Conservation (phyloP, 35 echinoderm and acorn worm species). For the Strongylocentrotus purpuratus region DNA sequence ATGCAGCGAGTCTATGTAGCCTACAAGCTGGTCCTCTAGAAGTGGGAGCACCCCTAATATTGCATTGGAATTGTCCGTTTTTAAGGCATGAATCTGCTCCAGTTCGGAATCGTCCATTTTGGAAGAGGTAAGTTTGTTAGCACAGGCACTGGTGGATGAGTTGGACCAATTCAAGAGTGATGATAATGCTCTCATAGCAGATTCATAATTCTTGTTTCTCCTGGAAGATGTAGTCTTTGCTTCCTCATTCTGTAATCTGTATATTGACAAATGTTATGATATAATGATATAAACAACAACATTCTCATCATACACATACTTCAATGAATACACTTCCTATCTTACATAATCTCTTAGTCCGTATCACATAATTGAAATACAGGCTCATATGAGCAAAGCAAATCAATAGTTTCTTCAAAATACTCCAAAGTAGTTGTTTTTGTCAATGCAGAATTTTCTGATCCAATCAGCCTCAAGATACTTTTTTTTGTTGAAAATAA, state of each 20-base stretch:
- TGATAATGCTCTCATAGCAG: conserved; percentile 59
- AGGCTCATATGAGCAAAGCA: too few species aligned
- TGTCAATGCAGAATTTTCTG: too few species aligned
- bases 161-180: conserved; percentile 49
- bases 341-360: too few species aligned
- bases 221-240: background rate
- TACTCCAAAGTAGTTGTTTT: too few species aligned
- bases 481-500: too few species aligned
- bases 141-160: background rate
- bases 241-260: background rate
- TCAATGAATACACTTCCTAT: background rate
- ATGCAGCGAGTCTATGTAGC: conserved; percentile 53
- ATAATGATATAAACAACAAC: background rate
- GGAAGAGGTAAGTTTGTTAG: conserved; percentile 34
- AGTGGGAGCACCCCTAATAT: conserved; percentile 56
- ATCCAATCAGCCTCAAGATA: too few species aligned
- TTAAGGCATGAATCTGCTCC: background rate
- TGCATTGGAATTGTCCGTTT: conserved; percentile 16
- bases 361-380: too few species aligned
- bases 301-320: background rate
- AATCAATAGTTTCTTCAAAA: too few species aligned
- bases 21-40: conserved; percentile 58
- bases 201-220: conserved; percentile 3
- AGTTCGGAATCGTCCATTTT: background rate
- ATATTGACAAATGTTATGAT: background rate